These are phyloP conservation scores for Temnothorax unifasciatus DNA, from an alignment of 2,888 invertebrate species.

Conservation along the genomic window DNA sequence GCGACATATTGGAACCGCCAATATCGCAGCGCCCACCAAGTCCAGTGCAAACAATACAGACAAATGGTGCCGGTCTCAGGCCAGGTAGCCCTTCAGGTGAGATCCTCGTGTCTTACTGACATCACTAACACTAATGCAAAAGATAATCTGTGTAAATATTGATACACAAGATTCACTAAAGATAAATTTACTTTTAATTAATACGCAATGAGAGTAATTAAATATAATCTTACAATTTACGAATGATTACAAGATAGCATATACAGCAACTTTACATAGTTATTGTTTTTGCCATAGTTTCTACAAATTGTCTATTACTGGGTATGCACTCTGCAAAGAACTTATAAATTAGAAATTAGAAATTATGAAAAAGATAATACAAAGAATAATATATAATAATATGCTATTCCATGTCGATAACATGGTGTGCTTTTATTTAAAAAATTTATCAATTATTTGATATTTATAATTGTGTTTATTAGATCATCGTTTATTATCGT, in stretches of 20 bases:
- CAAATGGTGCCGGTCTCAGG: constrained; percentile 87
- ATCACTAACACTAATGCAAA: constrained; percentile 18
- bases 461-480: constrained; percentile 7
- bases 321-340: constrained; percentile 51
- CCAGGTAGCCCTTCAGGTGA: constrained; percentile 89
- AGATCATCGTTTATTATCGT: constrained; percentile 16
- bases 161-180: constrained; percentile 5
- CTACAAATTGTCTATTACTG: not conserved
- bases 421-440: not conserved
- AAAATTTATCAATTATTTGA: not conserved
- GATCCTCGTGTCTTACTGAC: constrained; percentile 54
- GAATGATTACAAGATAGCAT: not conserved
- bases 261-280: not conserved
- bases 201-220: not conserved
- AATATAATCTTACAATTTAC: constrained; percentile 3
- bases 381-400: constrained; percentile 22
- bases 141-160: constrained; percentile 17
- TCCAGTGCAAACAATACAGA: constrained; percentile 88
- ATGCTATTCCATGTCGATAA: constrained; percentile 12
- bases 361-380: constrained; percentile 22
- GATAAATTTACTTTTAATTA: constrained; percentile 16
- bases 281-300: not conserved
- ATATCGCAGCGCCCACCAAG: constrained; percentile 90
- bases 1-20: constrained; percentile 99
- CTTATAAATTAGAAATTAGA: constrained; percentile 42